Conservation (phyloP, 1,140 invertebrate genomes). For the Neodiprion fabricii region DNA sequence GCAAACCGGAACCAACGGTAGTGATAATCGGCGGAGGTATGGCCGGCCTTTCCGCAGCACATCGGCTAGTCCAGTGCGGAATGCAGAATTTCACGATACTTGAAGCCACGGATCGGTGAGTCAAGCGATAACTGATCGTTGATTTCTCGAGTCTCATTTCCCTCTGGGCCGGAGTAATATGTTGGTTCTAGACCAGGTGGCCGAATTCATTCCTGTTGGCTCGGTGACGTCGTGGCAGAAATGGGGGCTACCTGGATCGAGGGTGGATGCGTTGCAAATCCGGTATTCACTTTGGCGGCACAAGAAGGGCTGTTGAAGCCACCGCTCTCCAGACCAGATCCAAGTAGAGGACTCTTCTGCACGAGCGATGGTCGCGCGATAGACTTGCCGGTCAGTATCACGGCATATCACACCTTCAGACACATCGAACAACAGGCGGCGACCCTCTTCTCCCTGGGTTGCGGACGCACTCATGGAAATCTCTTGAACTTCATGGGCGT, state of each 20-base stretch:
- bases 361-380: constrained; percentile 72
- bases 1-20: constrained; percentile 68
- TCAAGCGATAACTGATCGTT: constrained; percentile 17
- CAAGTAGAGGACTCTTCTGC: constrained; percentile 66
- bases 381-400: constrained; percentile 66
- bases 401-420: constrained; percentile 69
- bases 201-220: constrained; percentile 75
- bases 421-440: constrained; percentile 71
- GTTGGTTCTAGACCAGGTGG: constrained; percentile 67
- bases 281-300: constrained; percentile 70
- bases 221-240: constrained; percentile 76
- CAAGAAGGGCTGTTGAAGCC: constrained; percentile 68
- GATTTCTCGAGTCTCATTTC: constrained; percentile 8
- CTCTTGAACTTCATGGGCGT: constrained; percentile 69
- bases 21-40: constrained; percentile 80
- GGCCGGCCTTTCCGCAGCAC: constrained; percentile 76
- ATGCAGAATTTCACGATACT: constrained; percentile 72
- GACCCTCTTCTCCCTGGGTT: constrained; percentile 66
- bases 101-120: constrained; percentile 77
- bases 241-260: constrained; percentile 74
- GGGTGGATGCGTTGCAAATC: constrained; percentile 69
- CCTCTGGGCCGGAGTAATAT: constrained; percentile 8
- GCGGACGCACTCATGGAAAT: constrained; percentile 65
- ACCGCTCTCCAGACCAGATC: constrained; percentile 58
- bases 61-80: constrained; percentile 72